Percentiles rank a stretch among this genome's conserved stretches.
These are phyloP conservation scores for Melinopterus prodromus DNA, from an alignment of 2,888 invertebrate genomes.

Conservation along the genomic window DNA sequence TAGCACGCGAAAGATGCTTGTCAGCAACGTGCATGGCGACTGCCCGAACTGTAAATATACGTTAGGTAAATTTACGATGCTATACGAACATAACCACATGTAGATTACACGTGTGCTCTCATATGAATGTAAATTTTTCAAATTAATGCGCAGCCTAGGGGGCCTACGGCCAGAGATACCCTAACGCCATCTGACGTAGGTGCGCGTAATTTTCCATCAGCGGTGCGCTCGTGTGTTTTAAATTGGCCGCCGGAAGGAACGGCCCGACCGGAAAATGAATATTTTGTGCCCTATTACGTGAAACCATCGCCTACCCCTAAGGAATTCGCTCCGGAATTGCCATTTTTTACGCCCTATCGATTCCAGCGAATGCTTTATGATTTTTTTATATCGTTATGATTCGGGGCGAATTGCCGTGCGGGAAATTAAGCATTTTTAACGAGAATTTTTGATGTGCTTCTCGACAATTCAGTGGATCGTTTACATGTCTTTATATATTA, in stretches of 20 bases:
- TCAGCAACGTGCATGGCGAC: too few species aligned
- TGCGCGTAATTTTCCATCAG: not conserved
- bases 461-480: not conserved
- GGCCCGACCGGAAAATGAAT: not conserved
- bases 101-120: not conserved
- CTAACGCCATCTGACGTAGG: not conserved
- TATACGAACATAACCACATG: not conserved
- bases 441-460: not conserved
- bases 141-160: not conserved
- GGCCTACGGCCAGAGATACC: not conserved
- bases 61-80: too few species aligned
- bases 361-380: not conserved
- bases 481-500: not conserved
- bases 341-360: not conserved
- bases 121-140: constrained; percentile 4
- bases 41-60: too few species aligned
- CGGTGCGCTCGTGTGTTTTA: not conserved
- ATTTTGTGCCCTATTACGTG: not conserved
- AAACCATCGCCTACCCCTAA: not conserved
- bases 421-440: not conserved
- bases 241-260: constrained; percentile 4
- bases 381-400: not conserved
- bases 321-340: not conserved
- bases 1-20: too few species aligned
- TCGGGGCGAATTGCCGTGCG: not conserved